These are phyloP conservation scores for Ceraclea dissimilis DNA, from an alignment of 2,888 invertebrate species.

Conservation along the genomic window DNA sequence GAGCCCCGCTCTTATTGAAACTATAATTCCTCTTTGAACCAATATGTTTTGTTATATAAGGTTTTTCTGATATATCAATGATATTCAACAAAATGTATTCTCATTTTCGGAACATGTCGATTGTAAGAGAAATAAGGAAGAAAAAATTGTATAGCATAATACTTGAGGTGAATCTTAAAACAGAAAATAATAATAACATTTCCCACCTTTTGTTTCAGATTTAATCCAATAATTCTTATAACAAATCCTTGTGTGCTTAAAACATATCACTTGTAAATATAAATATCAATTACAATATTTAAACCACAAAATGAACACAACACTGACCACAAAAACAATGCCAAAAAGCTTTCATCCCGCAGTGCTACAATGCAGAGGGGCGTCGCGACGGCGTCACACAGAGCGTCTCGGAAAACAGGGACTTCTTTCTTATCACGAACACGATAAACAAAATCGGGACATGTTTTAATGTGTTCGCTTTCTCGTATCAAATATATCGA, in stretches of 20 bases:
- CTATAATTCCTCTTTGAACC: no score
- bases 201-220: no score
- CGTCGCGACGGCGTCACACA: background rate
- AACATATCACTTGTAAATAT: background rate
- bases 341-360: background rate
- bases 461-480: background rate
- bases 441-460: background rate
- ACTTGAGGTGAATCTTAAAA: no score
- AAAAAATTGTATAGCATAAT: no score
- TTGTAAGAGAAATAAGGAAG: no score
- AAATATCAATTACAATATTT: background rate
- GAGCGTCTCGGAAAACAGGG: background rate
- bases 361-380: background rate
- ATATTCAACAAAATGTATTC: no score
- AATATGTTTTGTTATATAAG: no score
- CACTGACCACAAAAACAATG: background rate
- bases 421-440: background rate
- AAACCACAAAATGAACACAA: background rate
- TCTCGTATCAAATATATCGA: background rate
- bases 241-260: background rate
- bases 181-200: no score
- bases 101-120: no score
- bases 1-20: no score
- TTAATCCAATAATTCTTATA: no score
- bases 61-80: no score